A percentile compares a stretch with the other conserved stretches of the same genome.
Conservation (phyloP, 2,113 vertebrate species). For the Callocephalon fimbriatum region DNA sequence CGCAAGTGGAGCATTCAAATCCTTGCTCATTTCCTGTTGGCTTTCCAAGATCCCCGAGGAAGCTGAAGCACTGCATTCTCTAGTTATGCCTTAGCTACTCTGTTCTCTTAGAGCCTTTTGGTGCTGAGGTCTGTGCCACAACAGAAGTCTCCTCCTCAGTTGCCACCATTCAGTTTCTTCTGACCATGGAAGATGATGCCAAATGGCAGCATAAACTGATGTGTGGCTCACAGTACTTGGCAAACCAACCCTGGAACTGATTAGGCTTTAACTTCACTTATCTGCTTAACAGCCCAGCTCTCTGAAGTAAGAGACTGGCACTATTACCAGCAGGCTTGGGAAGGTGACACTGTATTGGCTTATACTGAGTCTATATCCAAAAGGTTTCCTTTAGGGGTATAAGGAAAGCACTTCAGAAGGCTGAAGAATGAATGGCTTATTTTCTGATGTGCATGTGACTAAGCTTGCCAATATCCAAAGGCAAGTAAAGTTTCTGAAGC, state of each 20-base stretch:
- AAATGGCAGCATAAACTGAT: background rate
- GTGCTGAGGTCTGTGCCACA: background rate
- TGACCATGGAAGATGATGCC: background rate
- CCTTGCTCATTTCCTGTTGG: background rate
- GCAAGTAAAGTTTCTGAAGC: background rate
- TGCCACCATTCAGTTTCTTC: background rate
- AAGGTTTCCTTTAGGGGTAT: background rate
- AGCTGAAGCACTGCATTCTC: background rate
- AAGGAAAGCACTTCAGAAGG: background rate
- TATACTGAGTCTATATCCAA: accelerated
- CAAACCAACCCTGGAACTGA: background rate
- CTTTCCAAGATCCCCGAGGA: background rate
- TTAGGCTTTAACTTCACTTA: constrained; percentile 29
- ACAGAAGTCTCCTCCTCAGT: background rate
- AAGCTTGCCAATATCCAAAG: background rate
- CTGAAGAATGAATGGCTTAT: background rate
- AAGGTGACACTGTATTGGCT: background rate
- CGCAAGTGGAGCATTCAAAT: background rate
- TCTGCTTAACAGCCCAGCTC: background rate
- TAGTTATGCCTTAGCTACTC: background rate
- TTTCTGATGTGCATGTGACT: background rate
- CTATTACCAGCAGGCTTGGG: background rate
- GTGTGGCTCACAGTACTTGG: background rate
- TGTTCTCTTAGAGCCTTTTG: background rate
- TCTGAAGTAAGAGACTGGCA: background rate